Base-by-base conservation (phyloP, 2,888 invertebrate species). In the Mythimna loreyi region DNA sequence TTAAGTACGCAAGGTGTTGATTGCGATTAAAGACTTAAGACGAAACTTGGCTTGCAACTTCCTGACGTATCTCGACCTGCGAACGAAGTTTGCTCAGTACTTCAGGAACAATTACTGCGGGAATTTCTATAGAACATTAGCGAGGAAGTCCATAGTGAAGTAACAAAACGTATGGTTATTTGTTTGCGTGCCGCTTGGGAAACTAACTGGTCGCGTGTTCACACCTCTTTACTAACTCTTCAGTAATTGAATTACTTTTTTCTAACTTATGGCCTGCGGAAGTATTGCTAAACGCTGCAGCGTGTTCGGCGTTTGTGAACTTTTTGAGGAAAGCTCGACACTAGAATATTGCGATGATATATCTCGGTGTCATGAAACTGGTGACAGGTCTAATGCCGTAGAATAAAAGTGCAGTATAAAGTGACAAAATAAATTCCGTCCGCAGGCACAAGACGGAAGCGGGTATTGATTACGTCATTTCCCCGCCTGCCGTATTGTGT, bases 191-290 rank as follows among this genome's bases (percentile, higher is more conserved):
- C 57, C 30, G 43, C 62, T 65, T 23, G 56, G 58, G 52, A 77
- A 70, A 82, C 77, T 83, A 81, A 75, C 72, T 65, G 73, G 78
- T 89, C 85, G 89, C 90, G 90, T 89, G 90, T 86, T 88, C 83
- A 69, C 89, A 87, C 89, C 89, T 88, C 83, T 80, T 85, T 80
- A 82, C 77, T 69, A 40, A 67, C 77, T 73, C 71, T 61, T 60
- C 78, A 68, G 76, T 86, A 89, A 88, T 86, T 87, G 84, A 86
- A 86, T 85, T 86, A 85, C 82, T 86, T 86, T 86, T 84, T 75
- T 79, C 59, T 75, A 77, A 73, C 53, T 70, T 70, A 68, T 65
- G 59, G 66, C 60, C 64, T 30, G 16, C 49, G 55, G 56, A 59
- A 72, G 59, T 81, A 68, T 60, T 63, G 59, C 62, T 63, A 25